Evolutionary conservation across 2,113 vertebrate genomes (phyloP), one percentile per base, ranked within the genome.

Genomic region (Chamaetylas fuelleborni): DNA sequence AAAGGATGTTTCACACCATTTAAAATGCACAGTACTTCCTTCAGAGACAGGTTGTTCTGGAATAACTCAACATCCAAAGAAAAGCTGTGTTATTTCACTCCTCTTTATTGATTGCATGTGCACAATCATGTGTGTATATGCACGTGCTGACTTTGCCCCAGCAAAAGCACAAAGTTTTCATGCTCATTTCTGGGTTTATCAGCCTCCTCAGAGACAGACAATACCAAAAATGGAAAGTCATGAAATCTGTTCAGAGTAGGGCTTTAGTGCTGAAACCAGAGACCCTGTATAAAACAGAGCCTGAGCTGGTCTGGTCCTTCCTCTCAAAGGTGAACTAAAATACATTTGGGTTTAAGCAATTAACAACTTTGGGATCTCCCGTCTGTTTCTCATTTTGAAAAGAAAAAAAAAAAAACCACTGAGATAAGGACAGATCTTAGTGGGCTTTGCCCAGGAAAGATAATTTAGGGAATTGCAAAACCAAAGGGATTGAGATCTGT

Each of bases 1-100:
- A 88, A 92, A 94, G 90, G 95, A 94, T 90, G 86, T 94, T 96
- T 96, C 95, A 94, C 93, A 95, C 88, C 90, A 81, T 94, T 94
- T 92, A 69, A 86, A 96, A 96, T 83, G 88, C 88, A 92, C 86
- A 74, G 60, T 36, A 33, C 77, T 86, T 74, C 86, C 57, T 93
- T 95, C 76, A 14, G 85, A 94, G 92, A 90, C 94, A 90, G 93
- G 94, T 96, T 94, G 90, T 90, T 96, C 94, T 90, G 94, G 92
- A 96, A 96, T 92, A 96, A 92, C 88, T 90, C 88, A 90, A 77
- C 90, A 64, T 51, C 90, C 82, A 60, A 65, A 83, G 82, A 57
- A 71, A 86, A 81, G 57, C 80, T 29, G 0, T 90, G 71, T 81
- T 93, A 56, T 88, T 96, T 90, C 79, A 50, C 87, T 83, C 69